Evolutionary conservation across 2,888 invertebrate genomes (phyloP).

Genomic region (Nipponacmea schrenckii): DNA sequence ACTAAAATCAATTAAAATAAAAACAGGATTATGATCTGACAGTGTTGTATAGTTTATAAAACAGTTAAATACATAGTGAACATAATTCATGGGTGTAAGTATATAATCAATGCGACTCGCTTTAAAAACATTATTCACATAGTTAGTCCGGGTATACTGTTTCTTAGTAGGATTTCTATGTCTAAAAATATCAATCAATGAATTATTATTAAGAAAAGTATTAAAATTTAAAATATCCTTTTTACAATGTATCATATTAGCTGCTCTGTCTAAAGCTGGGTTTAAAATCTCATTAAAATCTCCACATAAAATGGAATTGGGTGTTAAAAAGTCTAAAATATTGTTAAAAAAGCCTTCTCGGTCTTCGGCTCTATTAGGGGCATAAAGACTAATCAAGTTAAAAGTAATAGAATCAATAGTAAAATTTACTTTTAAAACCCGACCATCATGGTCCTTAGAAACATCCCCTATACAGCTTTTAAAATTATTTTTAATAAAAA

Average conservation of each 20-base stretch:
- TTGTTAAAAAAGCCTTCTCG: conserved; percentile 14
- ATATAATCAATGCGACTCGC: background rate
- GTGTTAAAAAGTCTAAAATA: too few species aligned
- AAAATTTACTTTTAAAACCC: conserved; percentile 14
- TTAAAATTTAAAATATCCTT: background rate
- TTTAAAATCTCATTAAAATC: too few species aligned
- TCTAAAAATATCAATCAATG: background rate
- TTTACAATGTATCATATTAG: too few species aligned
- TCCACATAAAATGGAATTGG: too few species aligned
- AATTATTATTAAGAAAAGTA: background rate
- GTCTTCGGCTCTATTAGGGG: conserved; percentile 16
- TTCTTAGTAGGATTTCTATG: background rate
- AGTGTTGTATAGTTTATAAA: too few species aligned
- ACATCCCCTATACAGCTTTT: background rate
- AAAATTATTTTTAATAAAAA: conserved; percentile 12
- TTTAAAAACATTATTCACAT: background rate
- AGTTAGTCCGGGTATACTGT: background rate
- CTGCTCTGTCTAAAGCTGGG: too few species aligned
- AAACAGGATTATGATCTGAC: too few species aligned
- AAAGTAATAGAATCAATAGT: conserved; percentile 1
- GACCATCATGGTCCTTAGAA: conserved; percentile 11
- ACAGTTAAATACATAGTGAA: too few species aligned
- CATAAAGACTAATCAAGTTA: conserved; percentile 20
- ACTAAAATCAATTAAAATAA: too few species aligned
- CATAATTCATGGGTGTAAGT: too few species aligned